A percentile compares a stretch with the other conserved stretches of the same genome.
These are phyloP conservation scores for Cynopterus brachyotis DNA, from an alignment of 2,113 vertebrate species.

Conservation along the genomic window DNA sequence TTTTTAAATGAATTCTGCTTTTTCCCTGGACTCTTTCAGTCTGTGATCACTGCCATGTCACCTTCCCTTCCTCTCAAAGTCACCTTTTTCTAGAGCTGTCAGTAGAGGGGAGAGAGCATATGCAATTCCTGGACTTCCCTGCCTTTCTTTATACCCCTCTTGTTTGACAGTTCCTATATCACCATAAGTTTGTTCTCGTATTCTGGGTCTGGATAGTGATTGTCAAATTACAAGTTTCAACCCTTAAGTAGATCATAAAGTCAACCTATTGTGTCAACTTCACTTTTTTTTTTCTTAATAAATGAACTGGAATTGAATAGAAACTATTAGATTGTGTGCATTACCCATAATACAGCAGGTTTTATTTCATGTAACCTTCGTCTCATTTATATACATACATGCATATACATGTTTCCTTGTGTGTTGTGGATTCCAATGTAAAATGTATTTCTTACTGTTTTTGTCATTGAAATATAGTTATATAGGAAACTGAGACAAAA, in stretches of 20 bases:
- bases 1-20: neutral
- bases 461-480: slow-evolving; percentile 26
- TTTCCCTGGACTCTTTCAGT: neutral
- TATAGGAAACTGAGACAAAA: neutral
- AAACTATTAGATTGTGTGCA: neutral
- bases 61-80: neutral
- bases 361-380: neutral
- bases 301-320: neutral
- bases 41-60: neutral
- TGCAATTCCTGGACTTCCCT: neutral
- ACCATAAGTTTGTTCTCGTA: neutral
- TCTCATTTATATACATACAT: neutral
- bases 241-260: neutral
- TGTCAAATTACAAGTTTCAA: neutral
- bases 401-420: neutral
- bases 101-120: neutral
- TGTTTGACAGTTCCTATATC: neutral
- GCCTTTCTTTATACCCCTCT: neutral
- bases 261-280: neutral
- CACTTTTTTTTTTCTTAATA: neutral
- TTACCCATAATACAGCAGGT: neutral
- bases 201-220: neutral
- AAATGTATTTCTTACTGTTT: slow-evolving; percentile 3
- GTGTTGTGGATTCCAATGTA: neutral
- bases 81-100: neutral